Evolutionary conservation across 2,113 vertebrate species (phyloP).

Genomic region (Gulo gulo): DNA sequence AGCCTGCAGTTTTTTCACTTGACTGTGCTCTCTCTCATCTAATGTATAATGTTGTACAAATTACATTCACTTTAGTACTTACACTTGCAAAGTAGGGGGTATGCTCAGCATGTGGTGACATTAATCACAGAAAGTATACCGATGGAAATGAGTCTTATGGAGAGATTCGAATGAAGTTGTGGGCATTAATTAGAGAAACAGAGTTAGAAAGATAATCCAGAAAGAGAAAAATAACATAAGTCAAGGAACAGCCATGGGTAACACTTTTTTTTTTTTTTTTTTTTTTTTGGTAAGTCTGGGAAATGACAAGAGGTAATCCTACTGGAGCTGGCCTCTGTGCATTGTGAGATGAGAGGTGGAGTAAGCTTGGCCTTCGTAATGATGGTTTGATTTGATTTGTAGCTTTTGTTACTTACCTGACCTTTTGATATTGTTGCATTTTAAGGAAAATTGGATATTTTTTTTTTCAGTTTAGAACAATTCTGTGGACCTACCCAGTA

Average conservation of each 20-base stretch:
- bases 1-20: not conserved
- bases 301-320: not conserved
- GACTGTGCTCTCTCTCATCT: not conserved
- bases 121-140: constrained; percentile 32
- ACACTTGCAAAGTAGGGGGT: not conserved
- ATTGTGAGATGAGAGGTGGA: not conserved
- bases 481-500: not conserved
- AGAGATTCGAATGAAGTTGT: constrained; percentile 44
- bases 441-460: constrained; percentile 3
- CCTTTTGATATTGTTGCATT: not conserved
- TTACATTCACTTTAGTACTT: constrained; percentile 2
- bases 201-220: not conserved
- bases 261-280: not conserved
- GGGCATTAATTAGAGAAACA: constrained; percentile 35
- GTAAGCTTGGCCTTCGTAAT: not conserved
- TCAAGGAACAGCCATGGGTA: not conserved
- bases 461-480: not conserved
- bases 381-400: constrained; percentile 10
- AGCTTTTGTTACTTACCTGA: not conserved
- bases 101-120: not conserved
- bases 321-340: not conserved
- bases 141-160: constrained; percentile 16
- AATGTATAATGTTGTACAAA: constrained; percentile 8
- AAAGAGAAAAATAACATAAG: not conserved
- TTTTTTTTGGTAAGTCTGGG: not conserved